Percentiles rank a stretch among this genome's conserved stretches.
phyloP scores from a whole-genome alignment of 1,140 invertebrate genomes.

The Penaeus vannamei region DNA sequence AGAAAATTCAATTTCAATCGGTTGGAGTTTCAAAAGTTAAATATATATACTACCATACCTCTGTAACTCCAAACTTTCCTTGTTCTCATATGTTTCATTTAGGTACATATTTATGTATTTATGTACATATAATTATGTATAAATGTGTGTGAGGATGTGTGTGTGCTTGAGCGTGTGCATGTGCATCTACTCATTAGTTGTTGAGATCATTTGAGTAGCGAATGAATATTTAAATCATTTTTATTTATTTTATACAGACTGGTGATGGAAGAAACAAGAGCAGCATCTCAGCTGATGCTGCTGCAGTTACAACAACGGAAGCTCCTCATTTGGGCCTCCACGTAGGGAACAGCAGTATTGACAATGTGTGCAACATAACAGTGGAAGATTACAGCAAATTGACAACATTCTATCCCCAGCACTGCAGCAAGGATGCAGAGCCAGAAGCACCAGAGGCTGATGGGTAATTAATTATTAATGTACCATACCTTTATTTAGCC shows the following conservation, averaged over 20 bases:
- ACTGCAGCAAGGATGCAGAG: constrained; percentile 34
- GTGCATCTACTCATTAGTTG: no score
- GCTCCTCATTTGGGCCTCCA: constrained; percentile 40
- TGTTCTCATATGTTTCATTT: no score
- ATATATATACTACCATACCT: no score
- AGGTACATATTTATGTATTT: no score
- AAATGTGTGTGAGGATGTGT: no score
- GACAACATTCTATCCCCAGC: constrained; percentile 39
- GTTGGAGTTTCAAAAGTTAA: no score
- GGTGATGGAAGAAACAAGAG: neutral
- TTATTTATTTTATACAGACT: neutral
- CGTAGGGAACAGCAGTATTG: constrained; percentile 34
- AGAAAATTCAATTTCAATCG: no score
- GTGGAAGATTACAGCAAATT: constrained; percentile 31
- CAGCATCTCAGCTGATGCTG: neutral
- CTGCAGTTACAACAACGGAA: constrained; percentile 39
- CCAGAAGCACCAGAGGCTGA: constrained; percentile 20
- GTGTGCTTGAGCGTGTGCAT: no score
- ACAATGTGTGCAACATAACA: constrained; percentile 41
- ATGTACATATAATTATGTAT: no score
- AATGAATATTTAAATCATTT: neutral
- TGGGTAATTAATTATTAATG: neutral
- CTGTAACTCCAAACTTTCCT: no score
- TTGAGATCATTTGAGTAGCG: no score
- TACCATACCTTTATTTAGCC: neutral